These are phyloP conservation scores for Drosophila teissieri DNA, from an alignment of 1,140 invertebrate genomes.

Conservation along the genomic window DNA sequence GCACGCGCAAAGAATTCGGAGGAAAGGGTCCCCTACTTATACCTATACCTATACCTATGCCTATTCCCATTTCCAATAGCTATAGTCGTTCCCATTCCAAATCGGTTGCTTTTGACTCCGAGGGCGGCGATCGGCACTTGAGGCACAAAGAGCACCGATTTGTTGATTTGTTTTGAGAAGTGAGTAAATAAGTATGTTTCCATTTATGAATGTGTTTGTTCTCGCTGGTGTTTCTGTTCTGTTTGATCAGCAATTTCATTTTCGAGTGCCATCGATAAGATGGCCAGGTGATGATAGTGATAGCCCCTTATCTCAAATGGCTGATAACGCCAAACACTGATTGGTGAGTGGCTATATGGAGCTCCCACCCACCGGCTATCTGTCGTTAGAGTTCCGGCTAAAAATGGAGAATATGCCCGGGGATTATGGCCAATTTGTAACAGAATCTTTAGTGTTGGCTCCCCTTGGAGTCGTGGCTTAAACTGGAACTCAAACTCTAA, in stretches of 20 bases:
- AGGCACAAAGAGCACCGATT: conserved; percentile 82
- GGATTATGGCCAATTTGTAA: conserved; percentile 71
- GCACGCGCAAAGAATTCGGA: conserved; percentile 63
- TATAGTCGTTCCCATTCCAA: conserved; percentile 7
- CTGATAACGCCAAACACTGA: conserved; percentile 64
- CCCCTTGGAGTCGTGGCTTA: conserved; percentile 37
- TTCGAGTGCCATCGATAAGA: conserved; percentile 80
- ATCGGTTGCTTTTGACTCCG: conserved; percentile 39
- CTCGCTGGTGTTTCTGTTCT: conserved; percentile 65
- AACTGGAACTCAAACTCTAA: neutral
- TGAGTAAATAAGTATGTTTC: conserved; percentile 84
- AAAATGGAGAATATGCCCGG: conserved; percentile 53
- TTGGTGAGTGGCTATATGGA: conserved; percentile 48
- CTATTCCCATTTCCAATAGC: neutral
- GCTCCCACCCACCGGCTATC: conserved; percentile 20
- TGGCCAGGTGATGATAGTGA: conserved; percentile 70
- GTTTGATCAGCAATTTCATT: conserved; percentile 83
- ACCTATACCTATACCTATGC: neutral
- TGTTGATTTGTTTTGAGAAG: conserved; percentile 83
- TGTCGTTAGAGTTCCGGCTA: conserved; percentile 23
- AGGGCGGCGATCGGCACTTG: conserved; percentile 58
- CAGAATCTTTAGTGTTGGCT: conserved; percentile 68
- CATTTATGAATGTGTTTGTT: conserved; percentile 82
- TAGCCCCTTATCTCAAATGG: conserved; percentile 36
- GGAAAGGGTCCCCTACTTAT: conserved; percentile 34